phyloP scores from a whole-genome alignment of 1,140 invertebrate species.

The Trichogramma pretiosum region DNA sequence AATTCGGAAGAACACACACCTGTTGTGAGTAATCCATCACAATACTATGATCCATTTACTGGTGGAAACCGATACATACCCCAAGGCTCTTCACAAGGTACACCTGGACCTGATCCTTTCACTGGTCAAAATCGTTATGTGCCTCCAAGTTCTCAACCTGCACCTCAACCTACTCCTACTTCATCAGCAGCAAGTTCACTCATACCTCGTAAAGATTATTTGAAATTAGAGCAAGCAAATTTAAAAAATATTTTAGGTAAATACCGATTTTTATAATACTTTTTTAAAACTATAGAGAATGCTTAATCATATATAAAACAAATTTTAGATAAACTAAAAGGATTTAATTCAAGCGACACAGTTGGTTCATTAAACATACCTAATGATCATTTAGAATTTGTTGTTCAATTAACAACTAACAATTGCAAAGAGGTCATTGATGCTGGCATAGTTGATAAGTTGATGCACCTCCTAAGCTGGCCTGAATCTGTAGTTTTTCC shows the following conservation, averaged over 20 bases:
- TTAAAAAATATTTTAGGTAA: constrained; percentile 50
- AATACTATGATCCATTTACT: constrained; percentile 72
- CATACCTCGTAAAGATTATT: no score
- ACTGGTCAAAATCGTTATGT: background rate
- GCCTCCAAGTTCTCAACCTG: constrained; percentile 19
- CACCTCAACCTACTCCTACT: no score
- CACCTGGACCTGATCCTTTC: constrained; percentile 20
- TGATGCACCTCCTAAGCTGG: constrained; percentile 67
- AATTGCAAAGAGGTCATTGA: constrained; percentile 34
- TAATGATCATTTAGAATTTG: constrained; percentile 49
- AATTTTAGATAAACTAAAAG: constrained; percentile 51
- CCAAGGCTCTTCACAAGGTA: constrained; percentile 25
- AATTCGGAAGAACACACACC: constrained; percentile 48
- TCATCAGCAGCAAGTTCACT: no score
- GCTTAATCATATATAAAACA: constrained; percentile 10
- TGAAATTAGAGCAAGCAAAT: constrained; percentile 62
- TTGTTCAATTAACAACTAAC: constrained; percentile 52
- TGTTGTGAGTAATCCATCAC: constrained; percentile 34
- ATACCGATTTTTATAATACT: constrained; percentile 14
- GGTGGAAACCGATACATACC: constrained; percentile 68
- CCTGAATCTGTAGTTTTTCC: constrained; percentile 76
- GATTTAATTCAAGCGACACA: constrained; percentile 61
- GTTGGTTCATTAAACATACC: constrained; percentile 42
- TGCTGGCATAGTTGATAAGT: constrained; percentile 46
- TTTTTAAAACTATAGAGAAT: background rate